Conservation (phyloP, 2,888 invertebrate species). For the Chrysolina americana region DNA sequence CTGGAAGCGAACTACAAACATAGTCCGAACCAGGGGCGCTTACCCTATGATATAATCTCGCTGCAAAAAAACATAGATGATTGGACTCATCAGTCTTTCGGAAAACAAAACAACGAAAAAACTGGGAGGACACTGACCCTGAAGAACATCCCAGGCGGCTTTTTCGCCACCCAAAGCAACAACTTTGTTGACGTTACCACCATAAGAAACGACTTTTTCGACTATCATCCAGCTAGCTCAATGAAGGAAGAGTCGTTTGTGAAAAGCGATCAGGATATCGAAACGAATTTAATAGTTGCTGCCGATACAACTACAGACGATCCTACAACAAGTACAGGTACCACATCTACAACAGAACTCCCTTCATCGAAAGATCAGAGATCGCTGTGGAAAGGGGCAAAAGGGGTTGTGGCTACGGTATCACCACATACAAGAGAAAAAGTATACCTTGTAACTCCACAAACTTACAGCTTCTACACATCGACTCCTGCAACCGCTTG, state of each 20-base stretch:
- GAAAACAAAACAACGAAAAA: conserved; percentile 69
- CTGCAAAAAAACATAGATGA: conserved; percentile 88
- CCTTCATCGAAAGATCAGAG: conserved; percentile 62
- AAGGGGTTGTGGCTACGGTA: conserved; percentile 73
- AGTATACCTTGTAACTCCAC: conserved; percentile 87
- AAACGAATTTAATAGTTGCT: conserved; percentile 60
- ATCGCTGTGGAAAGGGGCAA: conserved; percentile 77
- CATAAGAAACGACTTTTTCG: conserved; percentile 43
- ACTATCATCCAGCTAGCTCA: conserved; percentile 62
- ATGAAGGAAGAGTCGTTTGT: conserved; percentile 57
- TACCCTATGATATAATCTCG: conserved; percentile 80
- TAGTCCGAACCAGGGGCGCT: conserved; percentile 64
- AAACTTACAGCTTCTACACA: conserved; percentile 71
- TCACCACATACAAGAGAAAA: conserved; percentile 86
- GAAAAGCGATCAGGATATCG: conserved; percentile 57
- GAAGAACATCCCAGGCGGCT: conserved; percentile 85
- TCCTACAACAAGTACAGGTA: conserved; percentile 36
- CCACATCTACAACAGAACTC: conserved; percentile 44
- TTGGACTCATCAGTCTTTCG: conserved; percentile 86
- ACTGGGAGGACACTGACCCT: conserved; percentile 72
- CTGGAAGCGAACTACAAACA: conserved; percentile 60
- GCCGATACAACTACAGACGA: conserved; percentile 26
- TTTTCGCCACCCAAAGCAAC: conserved; percentile 76
- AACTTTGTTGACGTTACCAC: conserved; percentile 50
- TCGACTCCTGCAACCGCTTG: conserved; percentile 60